These are phyloP conservation scores for Sesia apiformis DNA, from an alignment of 2,888 invertebrate species.

Conservation along the genomic window DNA sequence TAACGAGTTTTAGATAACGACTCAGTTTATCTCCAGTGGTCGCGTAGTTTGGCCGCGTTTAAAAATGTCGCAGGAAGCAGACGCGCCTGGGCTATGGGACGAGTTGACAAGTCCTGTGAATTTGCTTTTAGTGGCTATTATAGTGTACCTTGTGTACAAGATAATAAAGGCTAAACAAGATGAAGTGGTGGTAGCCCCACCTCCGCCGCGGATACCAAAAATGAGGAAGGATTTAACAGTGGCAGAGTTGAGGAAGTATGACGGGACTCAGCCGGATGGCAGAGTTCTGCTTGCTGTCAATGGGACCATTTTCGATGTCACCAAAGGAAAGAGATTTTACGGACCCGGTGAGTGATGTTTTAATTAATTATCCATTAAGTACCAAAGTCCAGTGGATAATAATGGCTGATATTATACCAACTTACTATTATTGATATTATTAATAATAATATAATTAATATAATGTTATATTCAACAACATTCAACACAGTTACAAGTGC, in stretches of 20 bases:
- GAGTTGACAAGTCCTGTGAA: conserved; percentile 61
- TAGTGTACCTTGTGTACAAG: conserved; percentile 76
- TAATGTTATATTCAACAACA: too few species aligned
- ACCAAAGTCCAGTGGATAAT: too few species aligned
- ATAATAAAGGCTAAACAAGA: conserved; percentile 71
- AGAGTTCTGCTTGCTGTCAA: conserved; percentile 94
- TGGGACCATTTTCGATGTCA: conserved; percentile 95
- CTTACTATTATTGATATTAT: too few species aligned
- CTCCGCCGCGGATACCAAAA: conserved; percentile 80
- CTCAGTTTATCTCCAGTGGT: conserved; percentile 19
- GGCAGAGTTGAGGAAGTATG: conserved; percentile 87
- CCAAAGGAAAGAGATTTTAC: conserved; percentile 91
- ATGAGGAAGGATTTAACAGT: conserved; percentile 91
- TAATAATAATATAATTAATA: too few species aligned
- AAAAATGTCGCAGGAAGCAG: conserved; percentile 32
- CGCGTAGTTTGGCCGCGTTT: conserved; percentile 14
- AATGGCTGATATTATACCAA: too few species aligned
- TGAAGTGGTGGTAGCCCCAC: conserved; percentile 39
- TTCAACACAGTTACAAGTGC: too few species aligned
- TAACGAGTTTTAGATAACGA: conserved; percentile 11
- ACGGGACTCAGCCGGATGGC: conserved; percentile 89
- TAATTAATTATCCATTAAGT: too few species aligned
- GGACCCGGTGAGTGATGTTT: conserved; percentile 84
- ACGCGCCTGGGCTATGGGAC: conserved; percentile 48
- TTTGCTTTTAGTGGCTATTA: conserved; percentile 47